Base-by-base conservation (phyloP, 92 coral and sea anemone species). In the Parazoanthus swiftii region DNA sequence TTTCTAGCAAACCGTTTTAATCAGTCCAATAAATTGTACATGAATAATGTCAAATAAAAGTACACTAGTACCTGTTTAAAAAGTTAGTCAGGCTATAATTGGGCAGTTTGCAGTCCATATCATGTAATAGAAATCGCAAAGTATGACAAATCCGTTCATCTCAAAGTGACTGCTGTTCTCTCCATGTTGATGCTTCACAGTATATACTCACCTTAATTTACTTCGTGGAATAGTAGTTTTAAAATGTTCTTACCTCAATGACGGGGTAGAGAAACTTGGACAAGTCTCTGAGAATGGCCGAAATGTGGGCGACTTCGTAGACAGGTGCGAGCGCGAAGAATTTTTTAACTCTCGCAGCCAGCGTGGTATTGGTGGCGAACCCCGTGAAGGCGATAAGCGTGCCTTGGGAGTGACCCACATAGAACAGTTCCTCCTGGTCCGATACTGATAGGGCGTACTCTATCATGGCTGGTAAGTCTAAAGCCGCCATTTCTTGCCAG, bases 311-410 rank as follows among this genome's bases (percentile, higher is more conserved):
- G 77, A 95, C 92, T 65, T 85, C 93, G 81, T 84, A 92, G 21
- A 97, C 90, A 67, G 99, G 99, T 18, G 99, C 99, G 80, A 97
- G 89, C 5, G 97, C 99, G 35, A 97, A 81, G 81, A 93, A 97
- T n/a, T 90, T 90, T 85, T 97, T 95, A 42, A 97, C 96, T 86
- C 92, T 93, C 78, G 92, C 91, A 26, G 94, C 96, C 74, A 94
- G 77, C 58, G 96, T 89, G 77, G 96, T 91, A 78, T 95, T 90
- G 76, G 89, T 63, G 3, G 98, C 91, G 76, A 95, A 94, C 35
- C 93, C 93, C 37, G 94, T 90, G 74, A 97, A 97, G 39, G 93
- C 99, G 78, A 95, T 92, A 84, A 95, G 94, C 26, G 99, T 95
- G 18, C 99, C 99, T 71, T 97, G 99, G 46, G 99, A 97, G 85